Conservation (phyloP, 1,140 invertebrate species). For the Vanessa tameamea region DNA sequence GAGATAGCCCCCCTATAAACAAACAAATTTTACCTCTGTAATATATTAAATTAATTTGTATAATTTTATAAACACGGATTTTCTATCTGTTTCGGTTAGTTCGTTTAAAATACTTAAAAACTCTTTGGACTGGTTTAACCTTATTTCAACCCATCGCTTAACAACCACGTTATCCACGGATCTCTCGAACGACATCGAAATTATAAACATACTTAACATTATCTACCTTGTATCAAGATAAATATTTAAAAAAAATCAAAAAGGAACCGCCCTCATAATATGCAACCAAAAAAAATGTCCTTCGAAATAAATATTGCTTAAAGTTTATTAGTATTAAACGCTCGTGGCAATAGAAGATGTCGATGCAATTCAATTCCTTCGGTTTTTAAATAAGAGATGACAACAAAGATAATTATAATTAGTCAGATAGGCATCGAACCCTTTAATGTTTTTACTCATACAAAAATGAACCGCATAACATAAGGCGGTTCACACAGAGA, state of each 20-base stretch:
- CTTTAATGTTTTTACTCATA: conserved; percentile 32
- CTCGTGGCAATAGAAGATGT: conserved; percentile 12
- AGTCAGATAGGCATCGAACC: conserved; percentile 38
- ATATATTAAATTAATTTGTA: too few relatives aligned
- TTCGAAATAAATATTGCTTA: neutral
- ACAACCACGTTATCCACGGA: too few relatives aligned
- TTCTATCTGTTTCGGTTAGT: too few relatives aligned
- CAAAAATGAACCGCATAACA: conserved; percentile 28
- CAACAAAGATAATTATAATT: conserved; percentile 41
- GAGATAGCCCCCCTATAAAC: too few relatives aligned
- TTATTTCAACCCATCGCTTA: too few relatives aligned
- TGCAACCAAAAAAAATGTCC: neutral
- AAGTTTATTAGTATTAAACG: conserved; percentile 10
- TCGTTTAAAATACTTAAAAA: too few relatives aligned
- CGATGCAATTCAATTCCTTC: conserved; percentile 9
- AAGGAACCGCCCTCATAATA: neutral
- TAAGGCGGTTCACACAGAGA: conserved; percentile 15
- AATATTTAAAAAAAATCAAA: neutral
- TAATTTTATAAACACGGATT: too few relatives aligned
- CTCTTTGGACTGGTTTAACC: too few relatives aligned
- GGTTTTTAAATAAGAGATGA: conserved; percentile 32
- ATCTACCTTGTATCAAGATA: neutral
- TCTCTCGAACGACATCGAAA: too few relatives aligned
- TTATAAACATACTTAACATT: too few relatives aligned
- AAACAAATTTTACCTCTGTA: too few relatives aligned